Evolutionary conservation across 2,113 vertebrate genomes (phyloP).

Genomic region (Seriola rivoliana): DNA sequence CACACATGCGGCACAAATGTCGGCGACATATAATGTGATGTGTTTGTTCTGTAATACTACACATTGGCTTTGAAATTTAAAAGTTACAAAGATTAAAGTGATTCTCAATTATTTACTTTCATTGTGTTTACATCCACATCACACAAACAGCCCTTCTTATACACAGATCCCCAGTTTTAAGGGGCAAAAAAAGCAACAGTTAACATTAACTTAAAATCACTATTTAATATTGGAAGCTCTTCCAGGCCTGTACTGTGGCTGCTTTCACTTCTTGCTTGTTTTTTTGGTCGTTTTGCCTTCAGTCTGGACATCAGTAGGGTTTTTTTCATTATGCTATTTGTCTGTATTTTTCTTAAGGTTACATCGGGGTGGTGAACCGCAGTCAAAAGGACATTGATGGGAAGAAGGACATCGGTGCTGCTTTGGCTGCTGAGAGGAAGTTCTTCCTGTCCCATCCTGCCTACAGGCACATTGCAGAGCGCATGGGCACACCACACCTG

Average conservation of each 20-base stretch:
- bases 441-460: conserved; percentile 97
- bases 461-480: conserved; percentile 95
- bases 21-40: neutral
- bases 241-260: neutral
- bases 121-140: neutral
- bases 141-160: neutral
- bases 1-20: neutral
- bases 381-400: conserved; percentile 99
- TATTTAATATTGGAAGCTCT: neutral
- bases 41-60: neutral
- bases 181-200: neutral
- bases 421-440: conserved; percentile 94
- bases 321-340: neutral
- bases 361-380: conserved; percentile 96
- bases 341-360: conserved; percentile 82
- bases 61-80: neutral
- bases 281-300: neutral
- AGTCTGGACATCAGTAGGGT: neutral
- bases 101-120: neutral
- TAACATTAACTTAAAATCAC: no score
- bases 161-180: neutral
- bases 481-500: conserved; percentile 95
- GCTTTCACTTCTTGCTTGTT: neutral
- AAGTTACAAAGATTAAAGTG: neutral
- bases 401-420: conserved; percentile 92